These are phyloP conservation scores for Diabrotica balteata DNA, from an alignment of 2,888 invertebrate species.

Conservation along the genomic window DNA sequence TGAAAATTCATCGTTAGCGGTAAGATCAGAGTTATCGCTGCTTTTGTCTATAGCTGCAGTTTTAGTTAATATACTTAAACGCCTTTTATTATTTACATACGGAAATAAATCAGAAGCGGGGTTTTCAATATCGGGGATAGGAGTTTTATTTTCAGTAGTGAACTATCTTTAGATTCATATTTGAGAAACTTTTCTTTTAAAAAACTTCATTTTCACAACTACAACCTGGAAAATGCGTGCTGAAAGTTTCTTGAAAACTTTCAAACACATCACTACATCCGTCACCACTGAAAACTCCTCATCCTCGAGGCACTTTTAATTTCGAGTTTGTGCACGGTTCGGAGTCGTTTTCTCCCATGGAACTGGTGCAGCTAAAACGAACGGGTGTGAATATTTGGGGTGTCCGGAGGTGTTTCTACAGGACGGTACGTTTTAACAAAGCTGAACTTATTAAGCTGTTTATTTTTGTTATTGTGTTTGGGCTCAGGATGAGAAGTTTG, in stretches of 20 bases:
- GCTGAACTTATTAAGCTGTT: constrained; percentile 10
- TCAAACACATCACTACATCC: constrained; percentile 28
- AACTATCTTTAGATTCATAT: not conserved
- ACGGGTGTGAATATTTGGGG: constrained; percentile 16
- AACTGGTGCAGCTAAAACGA: constrained; percentile 5
- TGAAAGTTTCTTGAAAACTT: constrained; percentile 27
- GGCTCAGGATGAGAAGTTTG: not conserved
- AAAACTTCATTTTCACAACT: constrained; percentile 29
- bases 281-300: constrained; percentile 31
- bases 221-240: constrained; percentile 38
- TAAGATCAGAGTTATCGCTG: not conserved
- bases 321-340: not conserved
- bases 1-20: not conserved
- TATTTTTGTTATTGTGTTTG: constrained; percentile 1
- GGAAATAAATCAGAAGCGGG: not conserved
- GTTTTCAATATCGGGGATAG: not conserved
- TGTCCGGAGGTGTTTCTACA: constrained; percentile 18
- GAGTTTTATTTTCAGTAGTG: not conserved
- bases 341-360: constrained; percentile 5
- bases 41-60: not conserved
- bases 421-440: constrained; percentile 26
- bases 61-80: not conserved
- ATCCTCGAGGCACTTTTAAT: constrained; percentile 22
- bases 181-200: constrained; percentile 5
- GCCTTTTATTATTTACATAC: not conserved